Evolutionary conservation across 1,140 invertebrate species (phyloP), one percentile per base, ranked within the genome.

Genomic region (Zaprionus nigranus): DNA sequence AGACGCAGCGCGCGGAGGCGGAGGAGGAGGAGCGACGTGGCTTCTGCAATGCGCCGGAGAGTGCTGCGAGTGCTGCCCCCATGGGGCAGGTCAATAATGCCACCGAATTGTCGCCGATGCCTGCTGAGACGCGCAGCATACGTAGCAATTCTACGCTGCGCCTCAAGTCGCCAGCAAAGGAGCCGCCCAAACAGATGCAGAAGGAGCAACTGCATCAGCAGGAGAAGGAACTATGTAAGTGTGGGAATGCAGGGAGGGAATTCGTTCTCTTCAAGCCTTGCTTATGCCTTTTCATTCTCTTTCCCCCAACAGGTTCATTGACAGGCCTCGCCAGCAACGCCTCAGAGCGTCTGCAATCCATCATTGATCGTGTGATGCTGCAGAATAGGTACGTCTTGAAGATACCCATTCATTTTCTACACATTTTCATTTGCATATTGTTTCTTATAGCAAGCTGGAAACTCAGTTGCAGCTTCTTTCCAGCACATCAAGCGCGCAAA

Each of bases 21-120:
- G 87, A 91, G 49, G 91, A 92, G 53, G 81, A 80, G 30, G 86
- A 87, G 17, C 82, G 91, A 6, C 81, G 81, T 0, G 84, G 84
- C 3, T 92, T 92, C 24, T 92, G 91, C 46, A 80, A 92, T 88
- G 78, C 79, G 7, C 81, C 79, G 15, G 82, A 86, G 34, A 24
- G 3, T 13, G 22, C 22, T 51, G 46, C 2, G 0, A 79, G 64
- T n/a, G 67, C 46, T 2, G 20, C 51, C 0, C 58, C 65, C 12
- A 62, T 53, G 15, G 72, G 28, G 4, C 69, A 64, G 30, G 17
- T 0, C 22, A 80, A 2, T 28, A 61, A n/a, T 49, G 70, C 57
- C 30, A 87, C 84, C 20, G 84, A 85, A 58, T 7, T 82, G 53
- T 64, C 80, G 2, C 43, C 86, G 2, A 90, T 90, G 40, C 79